Base-by-base conservation (phyloP, 2,888 invertebrate genomes). In the Caenorhabditis afra region DNA sequence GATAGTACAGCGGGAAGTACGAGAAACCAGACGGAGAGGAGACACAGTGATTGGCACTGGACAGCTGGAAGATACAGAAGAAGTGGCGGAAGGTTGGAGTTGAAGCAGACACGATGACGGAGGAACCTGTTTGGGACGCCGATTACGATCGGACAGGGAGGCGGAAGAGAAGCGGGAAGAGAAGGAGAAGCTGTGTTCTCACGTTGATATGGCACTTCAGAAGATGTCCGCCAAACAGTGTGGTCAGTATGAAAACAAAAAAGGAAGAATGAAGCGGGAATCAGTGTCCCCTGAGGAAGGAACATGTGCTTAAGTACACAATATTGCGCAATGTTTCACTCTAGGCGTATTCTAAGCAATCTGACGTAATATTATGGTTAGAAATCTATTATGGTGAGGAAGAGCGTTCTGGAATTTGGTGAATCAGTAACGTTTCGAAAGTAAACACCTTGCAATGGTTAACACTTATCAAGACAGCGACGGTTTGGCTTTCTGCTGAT, bases 241-340 rank as follows among this genome's bases (percentile, higher is more conserved):
- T 29, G 29, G 29, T 29, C 29, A 29, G 7, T 7, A 59, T 10
- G 0, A 18, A 39, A 14, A 39, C 35, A 44, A 12, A 7, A 7
- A 14, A 41, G 10, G 11, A 14, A 20, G 14, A 18, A 22, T 18
- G 12, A 57, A 57, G 22, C 41, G 41, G 22, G 5, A 22, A 22
- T 14, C 7, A 41, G 41, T 14, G 2, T 14, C 41, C 41, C 41
- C 3, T 37, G 7, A 37, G 14, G 41, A 41, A n/a, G 18, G 35
- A 39, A 39, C n/a, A 29, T 22, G 23, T n/a, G 18, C 49, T 64
- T 73, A n/a, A n/a, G n/a, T n/a, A 57, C 57, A 35, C 49, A 39
- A 58, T 12, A 73, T 73, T 73, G 64, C 73, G 73, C 57, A 73
- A 73, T 73, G n/a, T 61, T 35, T 53, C 35, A 18, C 7, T 29